Conservation (phyloP, 1,140 invertebrate genomes). For the Oscheius sp. region DNA sequence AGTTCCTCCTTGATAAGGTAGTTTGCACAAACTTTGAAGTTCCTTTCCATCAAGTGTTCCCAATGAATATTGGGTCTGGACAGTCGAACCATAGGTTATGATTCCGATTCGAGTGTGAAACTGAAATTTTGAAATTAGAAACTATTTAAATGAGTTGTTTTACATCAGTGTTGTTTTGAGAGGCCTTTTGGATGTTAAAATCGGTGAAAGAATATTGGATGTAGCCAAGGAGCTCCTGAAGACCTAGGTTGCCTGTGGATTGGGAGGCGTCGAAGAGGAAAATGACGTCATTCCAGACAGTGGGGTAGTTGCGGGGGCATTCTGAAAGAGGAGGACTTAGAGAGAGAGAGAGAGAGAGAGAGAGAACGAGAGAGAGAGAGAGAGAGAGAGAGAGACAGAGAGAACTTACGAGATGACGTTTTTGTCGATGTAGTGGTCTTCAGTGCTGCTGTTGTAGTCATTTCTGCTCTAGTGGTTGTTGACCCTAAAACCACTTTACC, state of each 20-base stretch:
- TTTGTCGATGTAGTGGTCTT: no score
- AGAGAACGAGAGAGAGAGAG: no score
- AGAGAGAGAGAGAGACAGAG: no score
- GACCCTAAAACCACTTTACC: no score
- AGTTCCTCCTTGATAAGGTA: not conserved
- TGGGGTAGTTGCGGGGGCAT: not conserved
- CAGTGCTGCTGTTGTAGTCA: no score
- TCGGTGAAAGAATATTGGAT: not conserved
- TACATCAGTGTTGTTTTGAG: not conserved
- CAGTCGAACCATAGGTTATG: not conserved
- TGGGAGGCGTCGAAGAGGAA: not conserved
- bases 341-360: not conserved
- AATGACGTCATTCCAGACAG: not conserved
- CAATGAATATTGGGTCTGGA: not conserved
- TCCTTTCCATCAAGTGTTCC: not conserved
- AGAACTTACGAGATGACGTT: no score
- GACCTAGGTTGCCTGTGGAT: not conserved
- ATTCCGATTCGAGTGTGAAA: slow-evolving; percentile 1
- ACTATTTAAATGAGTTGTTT: no score
- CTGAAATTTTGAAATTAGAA: not conserved
- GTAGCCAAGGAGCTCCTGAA: not conserved
- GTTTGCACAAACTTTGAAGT: not conserved
- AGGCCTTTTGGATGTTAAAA: not conserved
- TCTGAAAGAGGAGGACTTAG: not conserved
- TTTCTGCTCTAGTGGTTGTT: no score